Evolutionary conservation across 2,797 vertebrate genomes (phyloP), one percentile per base, ranked within the genome.

Genomic region (Triplophysa yarkandensis): DNA sequence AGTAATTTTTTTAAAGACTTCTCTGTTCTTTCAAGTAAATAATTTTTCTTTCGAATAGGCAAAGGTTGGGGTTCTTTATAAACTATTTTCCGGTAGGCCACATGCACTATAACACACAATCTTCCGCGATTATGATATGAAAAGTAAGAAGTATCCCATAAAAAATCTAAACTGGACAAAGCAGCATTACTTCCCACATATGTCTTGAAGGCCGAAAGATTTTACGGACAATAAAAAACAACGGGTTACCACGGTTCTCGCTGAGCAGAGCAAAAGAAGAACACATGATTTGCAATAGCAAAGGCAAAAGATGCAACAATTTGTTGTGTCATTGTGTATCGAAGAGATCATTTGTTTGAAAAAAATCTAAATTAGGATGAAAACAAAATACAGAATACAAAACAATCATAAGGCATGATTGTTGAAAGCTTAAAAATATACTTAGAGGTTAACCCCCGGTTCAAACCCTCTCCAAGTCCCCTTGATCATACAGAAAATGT

Each of bases 171-270:
- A 55, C 71, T 58, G 81, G 84, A 88, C 78, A 81, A 84, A 86
- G 67, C 79, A 81, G 82, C 80, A 85, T 70, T 71, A 71, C 48
- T 85, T 82, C 71, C 76, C 66, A 73, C 76, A 71, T 48, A 79
- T 84, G 81, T 86, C 87, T 77, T 82, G 82, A 83, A 84, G 86
- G 80, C 83, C 84, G 81, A 39, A 86, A 89, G 84, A 85, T 86
- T 89, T 88, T 84, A 84, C 84, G 86, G 81, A 23, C 86, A 85
- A 88, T 90, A 91, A 85, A 88, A 88, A 85, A 86, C 83, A 83
- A 88, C 85, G 83, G 82, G 85, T 73, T 86, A 77, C 82, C 70
- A 11, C 14, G 60, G 78, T 72, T 76, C 85, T 80, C 14, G 85
- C 86, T 87, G 87, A 50, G 85, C 81, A 85, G 71, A 50, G 84